Evolutionary conservation across 2,113 vertebrate species (phyloP), one percentile per base, ranked within the genome.

Genomic region (Cebidichthys violaceus): DNA sequence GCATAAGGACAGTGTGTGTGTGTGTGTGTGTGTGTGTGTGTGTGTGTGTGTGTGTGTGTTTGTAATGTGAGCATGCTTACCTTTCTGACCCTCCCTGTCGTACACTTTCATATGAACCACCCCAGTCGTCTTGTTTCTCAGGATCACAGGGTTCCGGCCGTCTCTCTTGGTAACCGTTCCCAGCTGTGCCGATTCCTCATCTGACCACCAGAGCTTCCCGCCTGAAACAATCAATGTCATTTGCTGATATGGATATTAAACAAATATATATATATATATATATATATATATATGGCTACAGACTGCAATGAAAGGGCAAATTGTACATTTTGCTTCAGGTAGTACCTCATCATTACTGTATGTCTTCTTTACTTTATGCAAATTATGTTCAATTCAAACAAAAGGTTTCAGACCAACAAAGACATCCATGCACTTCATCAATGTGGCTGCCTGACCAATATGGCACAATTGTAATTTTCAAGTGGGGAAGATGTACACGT

Each of bases 51-150:
- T 70, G 0, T 55, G 35, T 27, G 5, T n/a, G 9, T 24, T 2
- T 59, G 33, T 41, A 13, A 6, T 24, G 75, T 37, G 20, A 67
- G 7, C 1, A 13, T 33, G 22, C 75, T 77, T 90, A 98, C 98
- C 98, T 97, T 97, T 97, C 85, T 99, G 98, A 35, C 95, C 90
- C 66, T 98, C 97, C 88, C 96, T 96, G 82, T 99, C 98, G 4
- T 97, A 99, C 9, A 99, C 96, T 86, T 99, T 99, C 97, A 99
- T 99, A 13, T 99, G 97, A n/a, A 99, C 95, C 45, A 99, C 96
- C 3, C 97, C 97, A 2, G 95, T 94, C 13, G 98, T 99, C 93
- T 98, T 99, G 87, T 99, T 99, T 77, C 98, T 81, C 52, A 99
- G 91, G n/a, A 97, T 92, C 2, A 93, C 90, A 39, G 93, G 94